Base-by-base conservation (phyloP, 2,888 invertebrate genomes). In the Metacarcinus magister region DNA sequence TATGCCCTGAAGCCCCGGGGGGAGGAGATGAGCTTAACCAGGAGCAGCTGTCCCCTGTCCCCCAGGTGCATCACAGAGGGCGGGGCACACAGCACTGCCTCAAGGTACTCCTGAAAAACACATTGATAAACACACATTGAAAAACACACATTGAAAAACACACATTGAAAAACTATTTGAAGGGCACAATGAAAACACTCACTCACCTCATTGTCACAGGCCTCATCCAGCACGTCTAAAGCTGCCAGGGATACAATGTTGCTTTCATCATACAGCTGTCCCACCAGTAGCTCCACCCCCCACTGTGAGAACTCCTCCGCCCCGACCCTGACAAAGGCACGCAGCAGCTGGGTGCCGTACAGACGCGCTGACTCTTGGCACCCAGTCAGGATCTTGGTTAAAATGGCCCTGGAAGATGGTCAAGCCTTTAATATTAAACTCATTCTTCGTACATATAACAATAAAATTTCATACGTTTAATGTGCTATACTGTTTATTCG, bases 261-360 rank as follows among this genome's bases (percentile, higher is more conserved):
- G 96, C 98, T 99, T 96, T 98, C 98, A 97, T 99, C 99, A 97
- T 98, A 98, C 67, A 99, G 98, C 98, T 99, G 99, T 19, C 95
- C 98, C 39, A 99, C 98, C 94, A 99, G 98, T 97, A 99, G 98
- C 97, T 98, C 98, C 96, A 99, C 98, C 43, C 99, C 98, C 99
- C 99, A 99, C 43, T 98, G 97, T 96, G 97, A 97, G 97, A 99
- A 99, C 95, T 97, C 97, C 43, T 97, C 97, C n/a, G 97, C 97
- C 44, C 97, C 97, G 3, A 97, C 97, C 97, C 99, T 98, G 95
- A 99, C 98, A 97, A 99, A 98, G 16, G 99, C 98, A 97, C 99
- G 98, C 97, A 99, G 98, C 97, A 99, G 99, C 97, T 99, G 99
- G 0, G 99, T 99, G 0, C 99, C 98, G 98, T 99, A 99, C 87